A percentile compares a stretch with the other conserved stretches of the same genome.
Evolutionary conservation across 2,888 invertebrate genomes (phyloP).

Genomic region (Cerastis rubricosa): DNA sequence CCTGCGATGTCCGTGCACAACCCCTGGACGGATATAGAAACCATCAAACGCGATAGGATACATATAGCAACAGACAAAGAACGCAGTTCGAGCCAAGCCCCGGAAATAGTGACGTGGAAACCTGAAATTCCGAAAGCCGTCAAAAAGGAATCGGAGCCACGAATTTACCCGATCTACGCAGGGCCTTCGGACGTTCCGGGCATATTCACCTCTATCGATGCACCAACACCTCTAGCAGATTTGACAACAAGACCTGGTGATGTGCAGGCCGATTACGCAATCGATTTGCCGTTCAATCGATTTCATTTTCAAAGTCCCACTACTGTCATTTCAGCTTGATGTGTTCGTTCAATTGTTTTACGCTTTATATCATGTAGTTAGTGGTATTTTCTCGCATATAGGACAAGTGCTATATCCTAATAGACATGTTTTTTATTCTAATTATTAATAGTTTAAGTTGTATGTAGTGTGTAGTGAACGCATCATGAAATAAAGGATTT

Average conservation of each 20-base stretch:
- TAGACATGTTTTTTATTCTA: slow-evolving; percentile 78
- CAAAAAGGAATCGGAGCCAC: slow-evolving; percentile 74
- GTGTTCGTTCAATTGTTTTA: slow-evolving; percentile 80
- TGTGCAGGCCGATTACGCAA: slow-evolving; percentile 87
- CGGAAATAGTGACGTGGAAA: slow-evolving; percentile 73
- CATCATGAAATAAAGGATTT: background rate
- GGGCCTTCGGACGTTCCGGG: slow-evolving; percentile 70
- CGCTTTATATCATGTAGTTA: slow-evolving; percentile 78
- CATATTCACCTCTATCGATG: slow-evolving; percentile 78
- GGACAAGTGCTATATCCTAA: slow-evolving; percentile 83
- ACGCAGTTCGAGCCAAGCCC: slow-evolving; percentile 58
- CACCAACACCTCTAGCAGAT: slow-evolving; percentile 79
- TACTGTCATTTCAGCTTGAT: slow-evolving; percentile 89
- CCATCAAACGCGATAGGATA: slow-evolving; percentile 80
- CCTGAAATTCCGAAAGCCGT: slow-evolving; percentile 73
- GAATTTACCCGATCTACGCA: slow-evolving; percentile 80
- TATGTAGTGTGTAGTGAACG: slow-evolving; percentile 34
- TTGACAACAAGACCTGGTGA: slow-evolving; percentile 85
- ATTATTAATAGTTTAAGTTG: slow-evolving; percentile 68
- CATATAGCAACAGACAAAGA: slow-evolving; percentile 71
- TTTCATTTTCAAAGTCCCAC: slow-evolving; percentile 89
- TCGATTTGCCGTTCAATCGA: slow-evolving; percentile 88
- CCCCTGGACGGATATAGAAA: slow-evolving; percentile 72
- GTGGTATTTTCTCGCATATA: slow-evolving; percentile 79
- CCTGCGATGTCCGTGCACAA: slow-evolving; percentile 73